Conservation (phyloP, 2,888 invertebrate species). For the Melanchra persicariae region DNA sequence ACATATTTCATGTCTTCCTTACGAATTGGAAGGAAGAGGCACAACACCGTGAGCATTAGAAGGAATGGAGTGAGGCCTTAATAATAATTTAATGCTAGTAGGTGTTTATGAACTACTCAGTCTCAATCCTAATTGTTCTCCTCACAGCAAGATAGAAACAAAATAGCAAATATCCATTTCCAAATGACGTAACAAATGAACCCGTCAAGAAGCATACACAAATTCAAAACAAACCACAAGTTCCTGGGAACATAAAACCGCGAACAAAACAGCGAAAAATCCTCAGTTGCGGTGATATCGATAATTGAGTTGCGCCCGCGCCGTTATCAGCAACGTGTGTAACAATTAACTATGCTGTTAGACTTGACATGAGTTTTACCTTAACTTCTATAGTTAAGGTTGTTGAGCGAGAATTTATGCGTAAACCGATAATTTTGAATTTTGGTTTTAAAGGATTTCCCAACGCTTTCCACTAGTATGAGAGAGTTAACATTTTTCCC, state of each 20-base stretch:
- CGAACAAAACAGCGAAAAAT: slow-evolving; percentile 57
- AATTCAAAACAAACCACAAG: slow-evolving; percentile 36
- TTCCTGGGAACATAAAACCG: slow-evolving; percentile 51
- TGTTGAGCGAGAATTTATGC: slow-evolving; percentile 19
- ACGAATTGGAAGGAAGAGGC: too few relatives aligned
- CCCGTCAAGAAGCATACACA: slow-evolving; percentile 27
- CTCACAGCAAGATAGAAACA: not conserved
- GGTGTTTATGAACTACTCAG: not conserved
- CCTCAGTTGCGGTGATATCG: slow-evolving; percentile 62
- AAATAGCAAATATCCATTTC: not conserved
- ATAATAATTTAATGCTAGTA: too few relatives aligned
- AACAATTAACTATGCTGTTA: slow-evolving; percentile 67
- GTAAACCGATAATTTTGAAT: not conserved
- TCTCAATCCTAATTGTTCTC: not conserved
- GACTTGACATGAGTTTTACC: slow-evolving; percentile 56
- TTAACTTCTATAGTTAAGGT: slow-evolving; percentile 20
- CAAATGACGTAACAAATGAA: slow-evolving; percentile 13
- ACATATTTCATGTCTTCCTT: too few relatives aligned
- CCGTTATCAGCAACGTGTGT: slow-evolving; percentile 68
- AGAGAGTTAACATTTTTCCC: not conserved
- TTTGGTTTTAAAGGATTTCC: not conserved
- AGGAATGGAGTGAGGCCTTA: too few relatives aligned
- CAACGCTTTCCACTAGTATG: not conserved
- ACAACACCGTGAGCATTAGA: too few relatives aligned
- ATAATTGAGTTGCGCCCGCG: slow-evolving; percentile 65